Evolutionary conservation across 2,888 invertebrate species (phyloP), one percentile per base, ranked within the genome.

Genomic region (Tribolium freemani): DNA sequence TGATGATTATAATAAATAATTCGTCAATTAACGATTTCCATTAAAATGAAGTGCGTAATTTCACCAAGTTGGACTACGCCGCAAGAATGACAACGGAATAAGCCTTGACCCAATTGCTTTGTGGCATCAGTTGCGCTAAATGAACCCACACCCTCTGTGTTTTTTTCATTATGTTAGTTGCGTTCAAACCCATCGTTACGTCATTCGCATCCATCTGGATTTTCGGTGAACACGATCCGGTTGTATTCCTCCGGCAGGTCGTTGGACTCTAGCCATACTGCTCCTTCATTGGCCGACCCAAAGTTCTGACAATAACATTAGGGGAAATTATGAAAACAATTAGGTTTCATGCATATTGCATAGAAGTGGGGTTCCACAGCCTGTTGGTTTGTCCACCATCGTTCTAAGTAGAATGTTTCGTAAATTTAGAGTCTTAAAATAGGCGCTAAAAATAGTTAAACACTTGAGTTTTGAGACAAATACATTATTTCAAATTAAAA

Each of bases 91-190:
- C 21, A 20, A 50, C 50, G 45, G 50, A 30, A 11, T 20, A 46
- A 63, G 16, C 63, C 63, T 50, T 63, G 63, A 63, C 63, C 63
- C 16, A 50, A 3, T 63, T 51, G 16, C 50, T 48, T 45, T 16
- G 9, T 13, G 46, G 38, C 38, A 38, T 38, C 38, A 48, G 11
- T 61, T 10, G 38, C n/a, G 11, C 44, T 10, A 58, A 26, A 13
- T 31, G 10, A 10, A 10, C 31, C 13, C 61, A 46, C 61, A 11
- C 51, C 38, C 10, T 5, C 13, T 31, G 2, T 51, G 13, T 26
- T 11, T 5, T 10, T 46, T 13, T 30, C 31, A 16, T 16, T 16
- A 48, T 50, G 30, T 48, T 31, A 50, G 8, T 9, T 30, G 20
- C 9, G 51, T 26, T n/a, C 31, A n/a, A 44, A 45, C 16, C 11